phyloP scores from a whole-genome alignment of 2,797 vertebrate species.

The Chloroceryle amazona region DNA sequence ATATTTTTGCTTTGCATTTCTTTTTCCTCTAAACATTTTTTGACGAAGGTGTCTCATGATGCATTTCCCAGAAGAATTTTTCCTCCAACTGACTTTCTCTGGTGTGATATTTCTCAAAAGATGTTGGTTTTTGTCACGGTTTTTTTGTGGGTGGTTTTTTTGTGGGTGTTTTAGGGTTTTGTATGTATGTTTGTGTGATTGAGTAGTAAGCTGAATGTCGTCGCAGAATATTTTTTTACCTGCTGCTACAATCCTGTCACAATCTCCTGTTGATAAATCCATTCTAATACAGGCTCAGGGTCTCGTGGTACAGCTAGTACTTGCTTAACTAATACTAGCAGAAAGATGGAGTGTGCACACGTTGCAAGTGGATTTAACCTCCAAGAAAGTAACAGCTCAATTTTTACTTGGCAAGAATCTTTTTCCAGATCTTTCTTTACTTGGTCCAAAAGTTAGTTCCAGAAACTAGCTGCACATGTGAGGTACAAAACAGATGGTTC shows the following conservation, averaged over 20 bases:
- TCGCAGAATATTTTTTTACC: background rate
- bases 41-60: too few relatives aligned
- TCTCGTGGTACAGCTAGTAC: background rate
- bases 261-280: background rate
- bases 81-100: background rate
- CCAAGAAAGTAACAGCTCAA: background rate
- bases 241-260: background rate
- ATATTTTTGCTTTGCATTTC: too few relatives aligned
- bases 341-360: background rate
- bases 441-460: background rate
- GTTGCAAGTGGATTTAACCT: background rate
- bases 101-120: background rate
- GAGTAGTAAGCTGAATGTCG: background rate
- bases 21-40: too few relatives aligned
- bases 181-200: background rate
- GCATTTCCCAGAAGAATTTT: too few relatives aligned
- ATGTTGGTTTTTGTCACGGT: background rate
- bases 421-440: background rate
- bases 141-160: too few relatives aligned
- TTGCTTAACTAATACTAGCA: background rate
- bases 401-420: background rate
- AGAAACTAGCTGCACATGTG: background rate
- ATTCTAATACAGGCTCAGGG: background rate
- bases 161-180: too few relatives aligned
- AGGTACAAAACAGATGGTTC: background rate